These are phyloP conservation scores for Aplochiton taeniatus DNA, from an alignment of 2,797 vertebrate genomes.

Conservation along the genomic window DNA sequence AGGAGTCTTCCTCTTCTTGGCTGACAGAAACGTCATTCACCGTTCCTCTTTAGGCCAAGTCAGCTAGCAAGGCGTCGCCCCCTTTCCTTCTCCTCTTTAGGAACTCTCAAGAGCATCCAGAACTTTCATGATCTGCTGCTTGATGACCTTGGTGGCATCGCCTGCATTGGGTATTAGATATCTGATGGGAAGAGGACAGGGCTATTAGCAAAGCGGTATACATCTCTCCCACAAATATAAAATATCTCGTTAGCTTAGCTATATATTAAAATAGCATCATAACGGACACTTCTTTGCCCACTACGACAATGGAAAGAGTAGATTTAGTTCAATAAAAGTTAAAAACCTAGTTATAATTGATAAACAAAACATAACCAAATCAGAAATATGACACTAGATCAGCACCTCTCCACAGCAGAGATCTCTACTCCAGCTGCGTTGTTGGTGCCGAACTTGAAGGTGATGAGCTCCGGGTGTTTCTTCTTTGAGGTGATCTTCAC, in stretches of 20 bases:
- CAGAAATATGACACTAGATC: background rate
- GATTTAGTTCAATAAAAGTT: background rate
- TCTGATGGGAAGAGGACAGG: slow-evolving; percentile 61
- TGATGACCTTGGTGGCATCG: slow-evolving; percentile 99
- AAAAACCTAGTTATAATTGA: background rate
- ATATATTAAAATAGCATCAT: too few species aligned
- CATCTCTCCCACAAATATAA: too few species aligned
- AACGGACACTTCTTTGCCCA: background rate
- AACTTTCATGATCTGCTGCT: slow-evolving; percentile 99
- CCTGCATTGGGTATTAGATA: slow-evolving; percentile 98
- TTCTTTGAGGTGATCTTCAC: slow-evolving; percentile 99
- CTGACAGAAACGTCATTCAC: slow-evolving; percentile 40
- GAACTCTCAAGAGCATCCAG: slow-evolving; percentile 97
- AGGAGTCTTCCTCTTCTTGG: slow-evolving; percentile 27
- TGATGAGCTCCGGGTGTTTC: slow-evolving; percentile 97
- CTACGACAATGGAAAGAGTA: background rate
- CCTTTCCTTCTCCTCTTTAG: slow-evolving; percentile 53
- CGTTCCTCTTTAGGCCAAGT: slow-evolving; percentile 41
- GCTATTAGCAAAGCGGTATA: background rate
- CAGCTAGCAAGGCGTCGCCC: background rate
- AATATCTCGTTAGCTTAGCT: too few species aligned
- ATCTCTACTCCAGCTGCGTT: slow-evolving; percentile 92
- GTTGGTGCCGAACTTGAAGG: slow-evolving; percentile 97
- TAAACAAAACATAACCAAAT: too few species aligned
- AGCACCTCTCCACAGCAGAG: slow-evolving; percentile 93